Conservation (phyloP, 2,888 invertebrate genomes). For the Glaucopsyche alexis region DNA sequence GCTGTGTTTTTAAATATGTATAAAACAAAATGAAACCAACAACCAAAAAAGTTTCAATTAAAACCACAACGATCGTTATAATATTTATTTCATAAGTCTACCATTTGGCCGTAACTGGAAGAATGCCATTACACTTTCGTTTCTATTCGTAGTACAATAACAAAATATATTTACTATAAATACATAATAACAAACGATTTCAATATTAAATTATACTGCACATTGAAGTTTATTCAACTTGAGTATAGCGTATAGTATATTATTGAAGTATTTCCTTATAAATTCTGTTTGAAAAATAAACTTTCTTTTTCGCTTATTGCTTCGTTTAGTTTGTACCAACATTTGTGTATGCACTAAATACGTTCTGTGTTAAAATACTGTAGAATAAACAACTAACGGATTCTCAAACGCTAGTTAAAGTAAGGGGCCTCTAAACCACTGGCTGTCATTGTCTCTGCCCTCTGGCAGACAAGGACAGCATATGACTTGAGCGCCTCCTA, state of each 20-base stretch:
- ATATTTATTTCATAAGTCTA: conserved; percentile 72
- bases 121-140: conserved; percentile 62
- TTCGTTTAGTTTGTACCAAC: conserved; percentile 26
- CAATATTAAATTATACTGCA: conserved; percentile 25
- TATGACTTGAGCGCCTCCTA: too few species aligned
- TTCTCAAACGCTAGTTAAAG: too few species aligned
- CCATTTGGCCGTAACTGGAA: conserved; percentile 74
- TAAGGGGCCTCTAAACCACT: too few species aligned
- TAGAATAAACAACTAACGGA: too few species aligned
- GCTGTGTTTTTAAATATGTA: conserved; percentile 30
- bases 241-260: conserved; percentile 12
- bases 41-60: conserved; percentile 28
- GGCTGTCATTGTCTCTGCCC: too few species aligned
- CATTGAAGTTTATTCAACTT: not conserved
- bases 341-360: not conserved
- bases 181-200: conserved; percentile 23
- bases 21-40: not conserved
- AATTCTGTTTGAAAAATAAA: conserved; percentile 23
- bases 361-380: not conserved
- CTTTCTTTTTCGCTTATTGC: conserved; percentile 23
- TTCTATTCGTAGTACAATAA: conserved; percentile 40
- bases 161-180: conserved; percentile 34
- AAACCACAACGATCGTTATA: conserved; percentile 38
- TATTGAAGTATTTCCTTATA: not conserved
- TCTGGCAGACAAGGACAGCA: too few species aligned